Percentiles rank a stretch among this genome's conserved stretches.
Conservation (phyloP, 1,140 invertebrate genomes). For the Heliconius hewitsoni region DNA sequence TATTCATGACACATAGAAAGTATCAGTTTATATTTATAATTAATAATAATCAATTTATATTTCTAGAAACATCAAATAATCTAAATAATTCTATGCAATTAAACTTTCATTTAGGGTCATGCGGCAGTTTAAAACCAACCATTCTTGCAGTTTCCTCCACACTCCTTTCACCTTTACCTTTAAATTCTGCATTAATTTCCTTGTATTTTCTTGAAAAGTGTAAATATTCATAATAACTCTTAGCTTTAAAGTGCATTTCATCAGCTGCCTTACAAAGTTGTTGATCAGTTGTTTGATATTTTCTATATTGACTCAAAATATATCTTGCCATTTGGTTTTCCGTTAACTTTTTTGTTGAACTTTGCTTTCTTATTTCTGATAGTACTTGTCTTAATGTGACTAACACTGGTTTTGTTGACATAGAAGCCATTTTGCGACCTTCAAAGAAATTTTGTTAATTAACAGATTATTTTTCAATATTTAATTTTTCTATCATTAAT, state of each 20-base stretch:
- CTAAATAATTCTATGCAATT: background rate
- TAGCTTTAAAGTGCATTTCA: conserved; percentile 87
- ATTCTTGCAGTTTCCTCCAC: conserved; percentile 89
- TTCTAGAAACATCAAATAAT: too few species aligned
- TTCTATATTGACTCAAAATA: conserved; percentile 86
- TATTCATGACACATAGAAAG: too few species aligned
- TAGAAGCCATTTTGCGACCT: conserved; percentile 73
- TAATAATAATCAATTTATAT: too few species aligned
- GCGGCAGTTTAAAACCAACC: conserved; percentile 92
- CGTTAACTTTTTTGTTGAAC: conserved; percentile 77
- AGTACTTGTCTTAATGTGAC: conserved; percentile 82
- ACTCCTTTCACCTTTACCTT: conserved; percentile 88
- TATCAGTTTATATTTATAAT: too few species aligned
- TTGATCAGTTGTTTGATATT: conserved; percentile 89
- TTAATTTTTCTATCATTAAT: conserved; percentile 71
- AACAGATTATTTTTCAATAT: conserved; percentile 48
- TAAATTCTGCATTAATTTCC: conserved; percentile 87
- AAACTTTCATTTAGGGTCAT: conserved; percentile 84
- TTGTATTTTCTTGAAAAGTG: conserved; percentile 84
- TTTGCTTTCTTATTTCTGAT: conserved; percentile 82
- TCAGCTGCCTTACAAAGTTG: conserved; percentile 90
- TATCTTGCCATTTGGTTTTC: conserved; percentile 84
- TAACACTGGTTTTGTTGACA: conserved; percentile 76
- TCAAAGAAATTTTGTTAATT: conserved; percentile 50
- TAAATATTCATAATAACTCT: conserved; percentile 89